A percentile compares a stretch with the other conserved stretches of the same genome.
Evolutionary conservation across 37 sponge, comb jelly and placozoan species (phyloP).

Genomic region (Agelas oroides): DNA sequence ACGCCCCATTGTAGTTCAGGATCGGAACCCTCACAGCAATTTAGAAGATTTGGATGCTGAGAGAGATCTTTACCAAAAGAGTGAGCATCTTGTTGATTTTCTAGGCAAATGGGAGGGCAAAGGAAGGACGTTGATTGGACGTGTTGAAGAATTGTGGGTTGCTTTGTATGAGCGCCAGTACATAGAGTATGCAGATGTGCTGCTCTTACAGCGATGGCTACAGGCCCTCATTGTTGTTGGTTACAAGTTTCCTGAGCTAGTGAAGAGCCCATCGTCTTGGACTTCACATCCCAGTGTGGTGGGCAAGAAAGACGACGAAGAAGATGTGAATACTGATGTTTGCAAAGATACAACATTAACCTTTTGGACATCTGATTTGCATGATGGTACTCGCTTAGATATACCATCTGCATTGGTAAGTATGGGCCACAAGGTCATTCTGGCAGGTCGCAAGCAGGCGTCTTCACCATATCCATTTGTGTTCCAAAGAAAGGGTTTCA

Average conservation of each 20-base stretch:
- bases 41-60: constrained; percentile 51
- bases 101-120: constrained; percentile 43
- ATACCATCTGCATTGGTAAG: constrained; percentile 23
- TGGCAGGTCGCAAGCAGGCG: constrained; percentile 5
- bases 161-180: constrained; percentile 55
- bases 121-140: constrained; percentile 26
- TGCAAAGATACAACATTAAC: constrained; percentile 6
- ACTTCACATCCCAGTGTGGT: no score
- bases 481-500: constrained; percentile 22
- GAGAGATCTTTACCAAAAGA: constrained; percentile 55
- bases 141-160: constrained; percentile 44
- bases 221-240: constrained; percentile 25
- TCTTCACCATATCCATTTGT: constrained; percentile 10
- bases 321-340: not conserved
- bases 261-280: not conserved
- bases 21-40: constrained; percentile 56
- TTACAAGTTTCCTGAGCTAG: constrained; percentile 32
- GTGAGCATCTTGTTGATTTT: constrained; percentile 42
- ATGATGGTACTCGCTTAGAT: constrained; percentile 38
- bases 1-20: constrained; percentile 49
- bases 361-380: constrained; percentile 44
- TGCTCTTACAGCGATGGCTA: constrained; percentile 45
- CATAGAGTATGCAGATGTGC: constrained; percentile 50
- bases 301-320: not conserved
- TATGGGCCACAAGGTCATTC: constrained; percentile 32